Evolutionary conservation across 2,888 invertebrate genomes (phyloP), one percentile per base, ranked within the genome.

Genomic region (Sipunculus nudus): DNA sequence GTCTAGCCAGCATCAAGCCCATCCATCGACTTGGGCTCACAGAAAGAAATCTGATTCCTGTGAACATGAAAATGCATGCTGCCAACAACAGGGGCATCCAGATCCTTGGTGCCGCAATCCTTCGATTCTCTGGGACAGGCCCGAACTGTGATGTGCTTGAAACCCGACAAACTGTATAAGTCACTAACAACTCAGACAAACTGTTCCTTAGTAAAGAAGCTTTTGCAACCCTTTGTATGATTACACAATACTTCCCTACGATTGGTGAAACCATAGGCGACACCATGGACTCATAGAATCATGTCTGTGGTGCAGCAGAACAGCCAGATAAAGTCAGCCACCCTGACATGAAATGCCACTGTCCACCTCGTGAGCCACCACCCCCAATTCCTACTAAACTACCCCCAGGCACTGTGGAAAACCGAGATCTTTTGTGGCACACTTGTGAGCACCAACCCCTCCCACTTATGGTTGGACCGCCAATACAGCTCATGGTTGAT

Each of bases 121-220:
- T 72, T 6, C 61, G 71, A 0, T 38, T 76, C 8, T 61, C 66
- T 21, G 68, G 68, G 3, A 52, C 19, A 19, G 23, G 46, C 32
- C 29, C 38, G 2, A 21, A 54, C 5, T 59, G 59, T 2, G 23
- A 48, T 3, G 6, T 31, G 25, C 21, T 63, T 3, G 70, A 72
- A 49, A 76, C 72, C 0, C 46, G 65, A 21, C 73, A 75, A 48
- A 69, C 74, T 39, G 64, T 61, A 0, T 76, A 76, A 50, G 32
- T 76, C 25, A 76, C 74, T 13, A 67, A 70, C 48, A 50, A 26
- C 19, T 61, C 71, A 1, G 67, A 73, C 59, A 70, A 59, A 49
- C 23, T 75, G 0, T 74, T 71, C 61, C 55, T 76, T 25, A 68
- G 67, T 49, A 57, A 66, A 31, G 70, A 76, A 31, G 71, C 73